These are phyloP conservation scores for Harpalus rubripes DNA, from an alignment of 2,888 invertebrate species.

Conservation along the genomic window DNA sequence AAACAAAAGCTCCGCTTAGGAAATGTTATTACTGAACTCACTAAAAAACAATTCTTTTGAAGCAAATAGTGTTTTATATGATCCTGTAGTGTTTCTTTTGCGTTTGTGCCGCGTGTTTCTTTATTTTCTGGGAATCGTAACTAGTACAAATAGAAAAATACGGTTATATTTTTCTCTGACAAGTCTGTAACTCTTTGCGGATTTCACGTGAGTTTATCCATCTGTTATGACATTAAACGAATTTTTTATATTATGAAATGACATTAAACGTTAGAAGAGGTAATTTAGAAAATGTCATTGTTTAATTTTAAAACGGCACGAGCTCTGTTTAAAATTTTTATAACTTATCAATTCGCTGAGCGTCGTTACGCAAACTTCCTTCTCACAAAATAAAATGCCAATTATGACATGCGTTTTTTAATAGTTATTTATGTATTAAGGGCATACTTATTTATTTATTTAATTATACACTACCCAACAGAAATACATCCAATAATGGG, in stretches of 20 bases:
- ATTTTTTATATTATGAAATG: background rate
- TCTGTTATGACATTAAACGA: slow-evolving; percentile 15
- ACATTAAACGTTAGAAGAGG: background rate
- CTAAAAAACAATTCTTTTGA: slow-evolving; percentile 8
- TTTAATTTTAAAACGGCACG: too few species aligned
- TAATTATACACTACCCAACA: too few species aligned
- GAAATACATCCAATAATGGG: too few species aligned
- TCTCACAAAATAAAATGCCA: too few species aligned
- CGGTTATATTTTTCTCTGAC: slow-evolving; percentile 12
- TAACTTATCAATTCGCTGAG: too few species aligned
- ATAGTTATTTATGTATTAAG: too few species aligned
- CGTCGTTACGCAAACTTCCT: too few species aligned
- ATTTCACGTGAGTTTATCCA: slow-evolving; percentile 18
- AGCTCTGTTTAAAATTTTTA: too few species aligned
- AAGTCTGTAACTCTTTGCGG: slow-evolving; percentile 15
- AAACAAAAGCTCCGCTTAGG: background rate
- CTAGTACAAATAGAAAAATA: slow-evolving; percentile 7
- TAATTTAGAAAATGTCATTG: background rate
- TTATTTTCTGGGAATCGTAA: slow-evolving; percentile 29
- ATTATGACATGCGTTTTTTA: too few species aligned
- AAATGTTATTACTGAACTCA: slow-evolving; percentile 11
- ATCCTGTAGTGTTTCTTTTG: slow-evolving; percentile 10
- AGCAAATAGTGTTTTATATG: slow-evolving; percentile 29
- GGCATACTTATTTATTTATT: too few species aligned
- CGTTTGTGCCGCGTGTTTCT: background rate